Evolutionary conservation across 1,140 invertebrate species (phyloP), one percentile per base, ranked within the genome.

Genomic region (Cecropterus lyciades): DNA sequence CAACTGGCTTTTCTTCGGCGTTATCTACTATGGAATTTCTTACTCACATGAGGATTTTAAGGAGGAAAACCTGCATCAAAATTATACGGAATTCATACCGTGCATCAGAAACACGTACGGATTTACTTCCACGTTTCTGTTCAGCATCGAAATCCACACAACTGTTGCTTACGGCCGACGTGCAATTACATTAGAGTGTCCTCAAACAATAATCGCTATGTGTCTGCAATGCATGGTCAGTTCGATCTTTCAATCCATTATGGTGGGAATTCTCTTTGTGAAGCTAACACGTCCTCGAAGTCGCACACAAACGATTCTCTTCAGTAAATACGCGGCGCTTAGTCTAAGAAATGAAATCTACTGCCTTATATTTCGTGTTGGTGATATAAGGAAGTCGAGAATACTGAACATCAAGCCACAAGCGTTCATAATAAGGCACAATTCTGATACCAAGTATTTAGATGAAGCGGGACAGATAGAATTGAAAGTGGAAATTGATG

Each of bases 271-370:
- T 45, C 95, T 99, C 5, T 99, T 99, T 80, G 97, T 98, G 1
- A 99, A 98, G 89, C 95, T 99, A 92, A 98, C 98, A 10, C 93
- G 98, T 17, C 98, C 99, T 0, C 98, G 99, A 85, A 97, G 98
- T 75, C 93, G 98, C 48, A 97, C 97, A 0, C 95, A 98, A 86
- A 99, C 98, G 0, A 92, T 99, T 4, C 93, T 99, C 67, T 99
- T 99, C 86, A 98, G 97, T 48, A 95, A 95, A 70, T 95, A 97
- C 80, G 97, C 97, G 0, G 96, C 98, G 1, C 95, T 99, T 46
- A 97, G 96, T 79, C 93, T 96, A 73, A 93, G 97, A 55, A 95
- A 98, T 83, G 97, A 96, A 4, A 94, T 96, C 67, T 88, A 98
- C 4, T 98, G 97, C 82, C 92, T 99, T 3, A 95, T 98, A 94